Conservation (phyloP, 2,113 vertebrate species). For the Nettapus auritus region DNA sequence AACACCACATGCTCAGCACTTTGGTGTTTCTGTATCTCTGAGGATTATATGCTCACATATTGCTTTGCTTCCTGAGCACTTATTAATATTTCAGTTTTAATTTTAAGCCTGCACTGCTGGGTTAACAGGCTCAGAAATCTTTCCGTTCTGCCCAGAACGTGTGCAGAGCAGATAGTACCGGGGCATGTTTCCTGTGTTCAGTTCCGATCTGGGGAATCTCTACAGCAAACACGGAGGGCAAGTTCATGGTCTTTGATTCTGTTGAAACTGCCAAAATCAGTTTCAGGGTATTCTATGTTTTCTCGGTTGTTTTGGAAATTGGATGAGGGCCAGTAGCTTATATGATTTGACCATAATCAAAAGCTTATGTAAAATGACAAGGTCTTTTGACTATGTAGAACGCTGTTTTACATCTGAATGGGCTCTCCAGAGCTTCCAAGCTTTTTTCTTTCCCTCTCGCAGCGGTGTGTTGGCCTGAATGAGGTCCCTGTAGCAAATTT, state of each 20-base stretch:
- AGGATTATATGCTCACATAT: constrained; percentile 39
- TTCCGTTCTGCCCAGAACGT: not conserved
- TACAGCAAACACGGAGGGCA: not conserved
- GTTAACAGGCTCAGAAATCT: not conserved
- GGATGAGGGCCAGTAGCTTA: not conserved
- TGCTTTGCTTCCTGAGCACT: constrained; percentile 49
- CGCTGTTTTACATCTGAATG: not conserved
- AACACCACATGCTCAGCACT: constrained; percentile 56
- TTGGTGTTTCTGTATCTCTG: constrained; percentile 40
- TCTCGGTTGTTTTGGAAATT: not conserved
- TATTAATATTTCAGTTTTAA: constrained; percentile 63
- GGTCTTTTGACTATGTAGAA: not conserved
- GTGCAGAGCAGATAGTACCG: not conserved
- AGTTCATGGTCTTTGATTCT: not conserved
- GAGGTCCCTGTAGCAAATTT: not conserved
- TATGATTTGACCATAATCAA: not conserved
- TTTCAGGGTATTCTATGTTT: not conserved
- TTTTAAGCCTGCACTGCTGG: constrained; percentile 8
- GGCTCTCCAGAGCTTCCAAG: not conserved
- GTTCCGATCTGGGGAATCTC: not conserved
- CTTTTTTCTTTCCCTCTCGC: not conserved
- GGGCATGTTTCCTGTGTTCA: not conserved
- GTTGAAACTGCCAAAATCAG: not conserved
- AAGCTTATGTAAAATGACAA: not conserved
- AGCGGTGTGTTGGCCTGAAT: not conserved